Evolutionary conservation across 2,113 vertebrate genomes (phyloP).

Genomic region (Danionella cerebrum): DNA sequence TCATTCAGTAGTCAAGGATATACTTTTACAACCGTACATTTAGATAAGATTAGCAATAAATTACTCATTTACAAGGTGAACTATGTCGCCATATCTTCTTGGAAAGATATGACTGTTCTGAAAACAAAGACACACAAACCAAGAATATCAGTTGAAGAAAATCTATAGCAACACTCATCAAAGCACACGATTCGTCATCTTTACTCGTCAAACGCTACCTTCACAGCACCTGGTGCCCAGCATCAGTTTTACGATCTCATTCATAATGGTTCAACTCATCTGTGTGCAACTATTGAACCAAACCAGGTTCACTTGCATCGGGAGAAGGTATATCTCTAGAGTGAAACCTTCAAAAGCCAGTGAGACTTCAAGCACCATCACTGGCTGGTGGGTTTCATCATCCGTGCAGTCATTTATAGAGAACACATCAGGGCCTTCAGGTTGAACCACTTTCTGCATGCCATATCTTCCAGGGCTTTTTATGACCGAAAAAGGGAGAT

Average conservation of each 20-base stretch:
- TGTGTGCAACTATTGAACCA: no score
- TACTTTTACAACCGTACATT: not conserved
- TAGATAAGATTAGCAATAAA: slow-evolving; percentile 16
- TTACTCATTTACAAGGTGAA: not conserved
- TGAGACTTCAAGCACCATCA: not conserved
- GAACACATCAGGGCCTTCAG: not conserved
- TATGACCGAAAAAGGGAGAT: not conserved
- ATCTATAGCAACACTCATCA: not conserved
- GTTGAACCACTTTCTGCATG: not conserved
- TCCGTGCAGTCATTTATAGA: no score
- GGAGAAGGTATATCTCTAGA: no score
- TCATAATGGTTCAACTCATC: no score
- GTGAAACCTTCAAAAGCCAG: no score
- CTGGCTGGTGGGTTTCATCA: not conserved
- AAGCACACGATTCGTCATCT: not conserved
- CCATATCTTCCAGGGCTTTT: not conserved
- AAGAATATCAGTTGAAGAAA: not conserved
- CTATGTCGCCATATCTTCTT: not conserved
- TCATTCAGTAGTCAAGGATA: slow-evolving; percentile 3
- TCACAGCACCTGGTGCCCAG: no score
- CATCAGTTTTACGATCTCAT: no score
- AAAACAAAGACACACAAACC: not conserved
- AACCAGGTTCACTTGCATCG: no score
- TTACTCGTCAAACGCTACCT: not conserved
- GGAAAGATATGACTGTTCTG: not conserved